Percentiles rank a stretch among this genome's conserved stretches.
phyloP scores from a whole-genome alignment of 2,113 vertebrate species.

The Silurus glanis region DNA sequence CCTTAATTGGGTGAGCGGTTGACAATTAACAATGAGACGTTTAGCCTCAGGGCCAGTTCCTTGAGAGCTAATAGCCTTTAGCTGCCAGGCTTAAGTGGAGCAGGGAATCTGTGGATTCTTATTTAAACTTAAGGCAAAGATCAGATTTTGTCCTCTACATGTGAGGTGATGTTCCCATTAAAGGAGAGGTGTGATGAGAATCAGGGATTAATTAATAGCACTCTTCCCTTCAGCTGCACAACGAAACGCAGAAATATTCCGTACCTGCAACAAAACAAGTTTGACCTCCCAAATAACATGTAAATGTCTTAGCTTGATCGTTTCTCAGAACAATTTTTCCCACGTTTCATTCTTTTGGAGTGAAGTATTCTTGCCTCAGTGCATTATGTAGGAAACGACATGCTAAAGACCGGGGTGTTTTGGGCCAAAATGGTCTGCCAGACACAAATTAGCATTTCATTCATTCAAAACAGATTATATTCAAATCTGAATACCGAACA shows the following conservation, averaged over 20 bases:
- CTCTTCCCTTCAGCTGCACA: neutral
- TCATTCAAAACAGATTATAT: neutral
- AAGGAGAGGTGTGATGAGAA: neutral
- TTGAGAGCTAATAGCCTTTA: slow-evolving; percentile 30
- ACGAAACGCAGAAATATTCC: neutral
- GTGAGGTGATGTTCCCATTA: neutral
- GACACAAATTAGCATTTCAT: neutral
- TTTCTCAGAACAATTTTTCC: neutral
- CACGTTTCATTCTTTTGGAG: neutral
- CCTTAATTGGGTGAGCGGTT: slow-evolving; percentile 40
- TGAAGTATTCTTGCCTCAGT: neutral
- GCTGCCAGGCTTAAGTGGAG: slow-evolving; percentile 1
- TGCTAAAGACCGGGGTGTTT: neutral
- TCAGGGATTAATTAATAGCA: neutral
- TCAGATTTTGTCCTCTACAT: neutral
- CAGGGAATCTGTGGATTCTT: slow-evolving; percentile 12
- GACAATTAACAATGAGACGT: slow-evolving; percentile 32
- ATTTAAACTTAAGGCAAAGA: slow-evolving; percentile 10
- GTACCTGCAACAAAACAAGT: neutral
- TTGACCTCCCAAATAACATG: too few relatives aligned
- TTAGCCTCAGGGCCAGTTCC: slow-evolving; percentile 26
- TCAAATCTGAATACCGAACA: neutral
- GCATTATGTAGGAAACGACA: neutral
- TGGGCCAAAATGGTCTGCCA: neutral
- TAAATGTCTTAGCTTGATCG: too few relatives aligned